Evolutionary conservation across 2,113 vertebrate genomes (phyloP).

Genomic region (Falco punctatus): DNA sequence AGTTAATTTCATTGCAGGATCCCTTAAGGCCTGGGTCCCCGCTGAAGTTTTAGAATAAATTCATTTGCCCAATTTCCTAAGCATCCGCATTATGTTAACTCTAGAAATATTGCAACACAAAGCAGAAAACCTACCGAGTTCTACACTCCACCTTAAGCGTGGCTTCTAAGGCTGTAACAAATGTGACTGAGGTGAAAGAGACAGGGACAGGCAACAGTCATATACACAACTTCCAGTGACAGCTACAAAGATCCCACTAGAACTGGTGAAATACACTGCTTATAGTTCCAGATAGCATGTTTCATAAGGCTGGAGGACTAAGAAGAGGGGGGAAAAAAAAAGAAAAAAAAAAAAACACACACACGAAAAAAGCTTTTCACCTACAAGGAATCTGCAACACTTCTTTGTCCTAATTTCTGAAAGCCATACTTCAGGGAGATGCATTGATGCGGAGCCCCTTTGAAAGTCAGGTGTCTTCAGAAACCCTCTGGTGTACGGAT

Average conservation of each 20-base stretch:
- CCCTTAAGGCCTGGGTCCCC: background rate
- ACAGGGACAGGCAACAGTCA: too few species aligned
- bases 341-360: background rate
- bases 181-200: background rate
- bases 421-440: background rate
- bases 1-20: background rate
- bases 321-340: background rate
- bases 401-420: background rate
- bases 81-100: background rate
- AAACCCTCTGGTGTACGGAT: background rate
- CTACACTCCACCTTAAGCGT: background rate
- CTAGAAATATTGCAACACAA: background rate
- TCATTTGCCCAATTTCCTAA: background rate
- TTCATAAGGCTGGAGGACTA: background rate
- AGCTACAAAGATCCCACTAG: background rate
- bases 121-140: background rate
- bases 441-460: fast-evolving
- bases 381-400: background rate
- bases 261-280: fast-evolving
- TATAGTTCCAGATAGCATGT: background rate
- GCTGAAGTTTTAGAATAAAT: background rate
- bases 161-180: background rate
- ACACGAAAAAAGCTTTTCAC: background rate
- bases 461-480: background rate
- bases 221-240: background rate